Conservation (phyloP, 2,113 vertebrate genomes). For the Psittacus erithacus region DNA sequence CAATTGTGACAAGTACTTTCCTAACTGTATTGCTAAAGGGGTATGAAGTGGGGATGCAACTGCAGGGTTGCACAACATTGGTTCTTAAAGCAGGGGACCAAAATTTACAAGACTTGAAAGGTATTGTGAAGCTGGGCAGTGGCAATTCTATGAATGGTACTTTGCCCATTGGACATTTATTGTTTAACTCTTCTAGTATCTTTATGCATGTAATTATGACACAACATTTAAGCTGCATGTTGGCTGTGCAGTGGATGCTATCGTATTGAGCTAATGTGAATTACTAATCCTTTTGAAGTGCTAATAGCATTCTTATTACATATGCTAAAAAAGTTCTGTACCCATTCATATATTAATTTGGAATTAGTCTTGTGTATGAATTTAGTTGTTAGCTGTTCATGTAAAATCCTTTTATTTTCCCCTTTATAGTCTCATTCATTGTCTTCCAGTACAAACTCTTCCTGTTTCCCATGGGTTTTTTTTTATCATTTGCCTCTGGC, state of each 20-base stretch:
- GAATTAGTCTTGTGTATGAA: neutral
- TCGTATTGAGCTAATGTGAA: neutral
- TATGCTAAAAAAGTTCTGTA: neutral
- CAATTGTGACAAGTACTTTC: neutral
- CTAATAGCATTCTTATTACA: neutral
- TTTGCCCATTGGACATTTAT: neutral
- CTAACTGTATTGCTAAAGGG: neutral
- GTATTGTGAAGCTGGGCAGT: neutral
- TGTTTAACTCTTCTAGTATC: neutral
- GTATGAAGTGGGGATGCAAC: neutral
- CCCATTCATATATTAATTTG: neutral
- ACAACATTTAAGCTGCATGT: neutral
- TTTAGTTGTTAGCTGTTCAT: neutral
- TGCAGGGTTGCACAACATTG: neutral
- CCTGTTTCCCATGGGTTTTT: neutral
- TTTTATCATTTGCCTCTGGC: neutral
- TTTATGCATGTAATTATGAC: neutral
- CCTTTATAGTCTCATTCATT: neutral
- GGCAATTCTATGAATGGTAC: neutral
- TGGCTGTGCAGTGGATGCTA: neutral
- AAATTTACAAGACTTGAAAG: neutral
- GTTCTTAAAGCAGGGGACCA: neutral
- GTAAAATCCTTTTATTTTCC: neutral
- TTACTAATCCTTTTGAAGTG: neutral
- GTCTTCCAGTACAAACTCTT: neutral